phyloP scores from a whole-genome alignment of 2,888 invertebrate genomes.

The Melangyna quadrimaculata region DNA sequence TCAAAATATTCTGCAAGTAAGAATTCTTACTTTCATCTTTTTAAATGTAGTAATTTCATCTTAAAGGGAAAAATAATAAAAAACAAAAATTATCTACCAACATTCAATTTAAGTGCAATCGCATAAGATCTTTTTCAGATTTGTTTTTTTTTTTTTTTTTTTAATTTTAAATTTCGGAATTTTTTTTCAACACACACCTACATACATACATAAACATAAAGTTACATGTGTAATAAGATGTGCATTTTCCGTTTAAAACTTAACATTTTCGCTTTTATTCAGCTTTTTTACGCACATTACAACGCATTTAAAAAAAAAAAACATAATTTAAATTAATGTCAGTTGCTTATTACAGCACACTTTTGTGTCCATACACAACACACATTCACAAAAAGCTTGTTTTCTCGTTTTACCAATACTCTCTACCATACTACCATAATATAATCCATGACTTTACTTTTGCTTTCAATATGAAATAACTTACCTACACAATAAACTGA shows the following conservation, averaged over 20 bases:
- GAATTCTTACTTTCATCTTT: slow-evolving; percentile 13
- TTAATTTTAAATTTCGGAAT: background rate
- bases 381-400: slow-evolving; percentile 44
- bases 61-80: background rate
- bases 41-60: background rate
- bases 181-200: background rate
- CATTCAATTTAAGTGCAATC: background rate
- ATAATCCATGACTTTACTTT: slow-evolving; percentile 75
- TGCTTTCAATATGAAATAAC: slow-evolving; percentile 81
- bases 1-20: background rate
- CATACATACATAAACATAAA: background rate
- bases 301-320: slow-evolving; percentile 19
- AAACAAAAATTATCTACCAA: background rate
- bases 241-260: slow-evolving; percentile 7
- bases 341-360: slow-evolving; percentile 52
- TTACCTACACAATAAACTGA: slow-evolving; percentile 37
- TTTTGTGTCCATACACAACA: slow-evolving; percentile 14
- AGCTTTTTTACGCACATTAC: slow-evolving; percentile 15
- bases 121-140: background rate
- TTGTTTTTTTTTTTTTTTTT: background rate
- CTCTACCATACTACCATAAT: background rate
- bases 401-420: too few species aligned
- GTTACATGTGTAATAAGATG: slow-evolving; percentile 9
- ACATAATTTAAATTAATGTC: background rate
- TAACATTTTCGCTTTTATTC: background rate